Percentiles rank a stretch among this genome's conserved stretches.
Conservation (phyloP, 2,888 invertebrate genomes). For the Coleophora deauratella region DNA sequence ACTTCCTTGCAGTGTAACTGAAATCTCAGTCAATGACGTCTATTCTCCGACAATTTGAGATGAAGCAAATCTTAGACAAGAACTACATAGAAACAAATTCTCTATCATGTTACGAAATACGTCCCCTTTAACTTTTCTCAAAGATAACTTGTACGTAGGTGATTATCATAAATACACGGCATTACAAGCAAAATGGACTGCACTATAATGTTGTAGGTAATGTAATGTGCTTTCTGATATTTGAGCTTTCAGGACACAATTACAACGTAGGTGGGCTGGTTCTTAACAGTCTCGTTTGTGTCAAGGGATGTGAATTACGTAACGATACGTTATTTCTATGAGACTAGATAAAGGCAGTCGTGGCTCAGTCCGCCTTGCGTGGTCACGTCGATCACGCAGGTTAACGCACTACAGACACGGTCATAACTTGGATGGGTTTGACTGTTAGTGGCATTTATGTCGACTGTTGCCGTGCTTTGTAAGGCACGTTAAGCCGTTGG, state of each 20-base stretch:
- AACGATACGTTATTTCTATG: background rate
- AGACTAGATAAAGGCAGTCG: background rate
- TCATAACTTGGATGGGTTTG: no score
- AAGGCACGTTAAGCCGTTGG: no score
- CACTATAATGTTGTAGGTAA: constrained; percentile 2
- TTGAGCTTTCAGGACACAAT: constrained; percentile 18
- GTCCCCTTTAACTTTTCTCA: constrained; percentile 16
- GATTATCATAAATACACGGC: constrained; percentile 33
- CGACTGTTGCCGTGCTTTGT: no score
- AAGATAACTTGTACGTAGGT: constrained; percentile 21
- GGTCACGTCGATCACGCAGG: no score
- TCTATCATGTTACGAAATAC: constrained; percentile 18
- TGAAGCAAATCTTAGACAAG: no score
- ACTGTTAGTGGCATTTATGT: no score
- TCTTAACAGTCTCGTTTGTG: background rate
- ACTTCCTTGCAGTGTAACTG: no score
- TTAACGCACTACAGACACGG: no score
- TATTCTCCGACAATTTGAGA: no score
- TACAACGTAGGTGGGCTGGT: constrained; percentile 7
- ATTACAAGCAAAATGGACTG: constrained; percentile 16
- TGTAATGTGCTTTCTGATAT: constrained; percentile 13
- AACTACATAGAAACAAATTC: background rate
- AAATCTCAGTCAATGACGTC: no score
- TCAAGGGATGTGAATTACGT: background rate
- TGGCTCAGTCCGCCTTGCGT: no score